Conservation (phyloP, 2,797 vertebrate species). For the Sus cebifrons region DNA sequence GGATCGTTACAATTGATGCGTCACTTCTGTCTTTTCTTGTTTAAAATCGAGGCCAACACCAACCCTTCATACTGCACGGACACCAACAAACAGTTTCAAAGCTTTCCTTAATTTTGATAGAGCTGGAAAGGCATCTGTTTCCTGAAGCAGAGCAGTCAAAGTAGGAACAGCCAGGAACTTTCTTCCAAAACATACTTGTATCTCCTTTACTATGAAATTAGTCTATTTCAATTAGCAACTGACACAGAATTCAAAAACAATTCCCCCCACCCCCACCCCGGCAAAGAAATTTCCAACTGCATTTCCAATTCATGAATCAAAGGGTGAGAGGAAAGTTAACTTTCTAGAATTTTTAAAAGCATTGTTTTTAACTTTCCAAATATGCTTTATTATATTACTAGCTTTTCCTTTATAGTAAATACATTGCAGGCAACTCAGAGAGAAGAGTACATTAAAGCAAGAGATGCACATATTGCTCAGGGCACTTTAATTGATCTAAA, state of each 20-base stretch:
- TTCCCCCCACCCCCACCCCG: neutral
- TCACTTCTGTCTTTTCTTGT: neutral
- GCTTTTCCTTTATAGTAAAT: slow-evolving; percentile 44
- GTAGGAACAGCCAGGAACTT: neutral
- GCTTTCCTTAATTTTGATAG: neutral
- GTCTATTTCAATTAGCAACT: neutral
- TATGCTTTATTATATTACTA: neutral
- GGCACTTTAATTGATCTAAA: slow-evolving; percentile 57
- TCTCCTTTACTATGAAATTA: neutral
- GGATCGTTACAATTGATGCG: neutral
- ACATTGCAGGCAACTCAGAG: neutral
- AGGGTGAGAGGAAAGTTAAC: neutral
- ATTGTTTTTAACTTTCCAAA: neutral
- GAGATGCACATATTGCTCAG: neutral
- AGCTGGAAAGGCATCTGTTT: neutral
- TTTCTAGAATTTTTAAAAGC: neutral
- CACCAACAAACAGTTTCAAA: neutral
- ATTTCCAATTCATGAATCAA: neutral
- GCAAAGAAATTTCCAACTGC: neutral
- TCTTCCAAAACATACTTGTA: neutral
- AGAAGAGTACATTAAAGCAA: neutral
- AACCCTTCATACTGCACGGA: neutral
- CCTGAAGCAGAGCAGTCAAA: neutral
- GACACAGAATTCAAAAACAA: neutral
- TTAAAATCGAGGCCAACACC: neutral